phyloP scores from a whole-genome alignment of 2,113 vertebrate genomes.

The Gobiocypris rarus region DNA sequence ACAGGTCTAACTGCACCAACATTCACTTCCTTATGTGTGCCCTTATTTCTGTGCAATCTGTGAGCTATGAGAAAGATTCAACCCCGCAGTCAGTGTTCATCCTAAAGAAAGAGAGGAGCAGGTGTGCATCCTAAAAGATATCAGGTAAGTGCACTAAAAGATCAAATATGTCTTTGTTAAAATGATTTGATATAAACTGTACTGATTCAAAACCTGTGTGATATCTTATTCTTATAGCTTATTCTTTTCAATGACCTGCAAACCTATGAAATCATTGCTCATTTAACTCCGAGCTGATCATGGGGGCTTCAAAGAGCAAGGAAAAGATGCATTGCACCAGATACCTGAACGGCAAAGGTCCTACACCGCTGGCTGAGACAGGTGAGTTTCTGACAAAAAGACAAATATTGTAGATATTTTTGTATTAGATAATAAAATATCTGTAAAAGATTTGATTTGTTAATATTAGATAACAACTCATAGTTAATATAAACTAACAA shows the following conservation, averaged over 20 bases:
- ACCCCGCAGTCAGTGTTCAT: background rate
- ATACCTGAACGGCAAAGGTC: constrained; percentile 68
- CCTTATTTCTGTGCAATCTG: background rate
- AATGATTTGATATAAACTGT: background rate
- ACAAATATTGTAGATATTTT: background rate
- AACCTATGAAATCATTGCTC: background rate
- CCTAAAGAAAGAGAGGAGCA: background rate
- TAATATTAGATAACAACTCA: no score
- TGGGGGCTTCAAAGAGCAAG: constrained; percentile 71
- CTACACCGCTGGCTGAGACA: constrained; percentile 59
- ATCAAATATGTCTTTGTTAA: background rate
- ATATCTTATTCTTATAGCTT: no score
- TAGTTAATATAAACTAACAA: no score
- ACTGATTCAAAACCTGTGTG: background rate
- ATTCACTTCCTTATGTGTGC: background rate
- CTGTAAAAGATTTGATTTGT: no score
- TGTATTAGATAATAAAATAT: background rate
- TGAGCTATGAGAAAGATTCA: background rate
- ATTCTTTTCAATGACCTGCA: background rate
- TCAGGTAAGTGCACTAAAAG: background rate
- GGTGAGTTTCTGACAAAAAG: constrained; percentile 52
- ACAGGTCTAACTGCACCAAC: constrained; percentile 40
- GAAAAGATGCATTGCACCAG: constrained; percentile 70
- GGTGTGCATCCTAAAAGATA: background rate
- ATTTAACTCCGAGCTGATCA: constrained; percentile 38